Conservation (phyloP, 2,888 invertebrate genomes). For the Megastigmus dorsalis region DNA sequence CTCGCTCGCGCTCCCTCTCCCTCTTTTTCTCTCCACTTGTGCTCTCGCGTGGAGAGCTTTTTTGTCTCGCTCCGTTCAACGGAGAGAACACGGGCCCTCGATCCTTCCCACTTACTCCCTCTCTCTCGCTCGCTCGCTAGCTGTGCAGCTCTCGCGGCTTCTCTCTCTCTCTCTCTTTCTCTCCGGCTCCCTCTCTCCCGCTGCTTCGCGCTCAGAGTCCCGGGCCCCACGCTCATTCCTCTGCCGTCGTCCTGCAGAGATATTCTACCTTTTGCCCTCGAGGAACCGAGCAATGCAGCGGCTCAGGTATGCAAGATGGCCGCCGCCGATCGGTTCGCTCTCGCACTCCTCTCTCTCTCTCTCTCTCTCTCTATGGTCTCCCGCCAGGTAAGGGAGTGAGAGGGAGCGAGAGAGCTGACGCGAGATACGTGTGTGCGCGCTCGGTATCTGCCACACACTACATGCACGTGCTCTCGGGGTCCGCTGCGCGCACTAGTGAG, state of each 20-base stretch:
- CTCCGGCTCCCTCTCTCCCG: constrained; percentile 36
- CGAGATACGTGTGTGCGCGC: constrained; percentile 2
- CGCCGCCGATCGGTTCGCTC: constrained; percentile 58
- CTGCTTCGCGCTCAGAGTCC: constrained; percentile 51
- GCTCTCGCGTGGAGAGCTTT: constrained; percentile 22
- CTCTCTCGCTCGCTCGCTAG: constrained; percentile 25
- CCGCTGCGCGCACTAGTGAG: background rate
- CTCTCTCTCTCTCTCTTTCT: constrained; percentile 33
- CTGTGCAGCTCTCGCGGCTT: too few species aligned
- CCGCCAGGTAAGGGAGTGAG: background rate
- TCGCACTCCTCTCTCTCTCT: constrained; percentile 14
- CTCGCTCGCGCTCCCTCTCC: constrained; percentile 37
- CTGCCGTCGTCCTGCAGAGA: constrained; percentile 66
- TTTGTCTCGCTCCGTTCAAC: constrained; percentile 42
- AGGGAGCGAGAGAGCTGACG: constrained; percentile 25
- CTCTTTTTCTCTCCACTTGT: constrained; percentile 7
- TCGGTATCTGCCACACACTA: background rate
- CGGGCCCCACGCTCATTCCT: constrained; percentile 63
- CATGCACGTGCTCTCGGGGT: background rate
- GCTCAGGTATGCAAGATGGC: constrained; percentile 77
- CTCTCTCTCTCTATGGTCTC: constrained; percentile 14
- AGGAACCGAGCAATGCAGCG: constrained; percentile 73
- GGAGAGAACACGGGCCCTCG: constrained; percentile 15
- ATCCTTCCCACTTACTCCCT: constrained; percentile 40
- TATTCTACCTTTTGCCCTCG: constrained; percentile 75